Percentiles rank a stretch among this genome's conserved stretches.
Conservation (phyloP, 1,140 invertebrate genomes). For the Musca domestica region DNA sequence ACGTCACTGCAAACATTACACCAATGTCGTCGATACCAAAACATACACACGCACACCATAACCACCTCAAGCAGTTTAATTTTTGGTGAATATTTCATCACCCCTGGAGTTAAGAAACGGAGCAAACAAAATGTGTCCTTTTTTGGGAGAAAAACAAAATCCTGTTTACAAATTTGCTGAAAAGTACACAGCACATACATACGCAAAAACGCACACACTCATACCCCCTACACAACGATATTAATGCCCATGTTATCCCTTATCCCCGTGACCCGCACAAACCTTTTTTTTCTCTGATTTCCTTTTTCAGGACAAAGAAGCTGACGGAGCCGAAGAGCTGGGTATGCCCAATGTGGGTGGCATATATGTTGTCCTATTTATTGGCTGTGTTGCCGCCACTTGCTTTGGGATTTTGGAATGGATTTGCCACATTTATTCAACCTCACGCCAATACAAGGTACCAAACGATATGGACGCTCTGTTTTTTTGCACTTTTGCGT, state of each 20-base stretch:
- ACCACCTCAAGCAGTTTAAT: no score
- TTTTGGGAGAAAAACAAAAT: no score
- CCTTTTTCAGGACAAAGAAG: constrained; percentile 34
- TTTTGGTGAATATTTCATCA: no score
- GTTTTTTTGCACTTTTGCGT: neutral
- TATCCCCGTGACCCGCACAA: no score
- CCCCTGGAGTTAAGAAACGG: no score
- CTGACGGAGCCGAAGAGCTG: constrained; percentile 58
- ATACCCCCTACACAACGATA: constrained; percentile 1
- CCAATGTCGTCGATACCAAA: no score
- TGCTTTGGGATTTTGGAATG: constrained; percentile 47
- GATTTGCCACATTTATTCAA: constrained; percentile 40
- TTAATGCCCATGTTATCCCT: neutral
- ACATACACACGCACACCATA: no score
- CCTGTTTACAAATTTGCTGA: no score
- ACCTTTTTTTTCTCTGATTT: no score
- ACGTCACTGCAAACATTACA: no score
- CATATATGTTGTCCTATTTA: constrained; percentile 87
- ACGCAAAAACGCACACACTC: neutral
- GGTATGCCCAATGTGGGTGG: constrained; percentile 90
- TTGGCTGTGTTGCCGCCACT: constrained; percentile 56
- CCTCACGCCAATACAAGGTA: constrained; percentile 49
- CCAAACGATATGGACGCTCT: neutral
- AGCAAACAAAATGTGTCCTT: no score
- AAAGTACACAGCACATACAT: neutral